Base-by-base conservation (phyloP, 2,113 vertebrate species). In the Monopterus albus region DNA sequence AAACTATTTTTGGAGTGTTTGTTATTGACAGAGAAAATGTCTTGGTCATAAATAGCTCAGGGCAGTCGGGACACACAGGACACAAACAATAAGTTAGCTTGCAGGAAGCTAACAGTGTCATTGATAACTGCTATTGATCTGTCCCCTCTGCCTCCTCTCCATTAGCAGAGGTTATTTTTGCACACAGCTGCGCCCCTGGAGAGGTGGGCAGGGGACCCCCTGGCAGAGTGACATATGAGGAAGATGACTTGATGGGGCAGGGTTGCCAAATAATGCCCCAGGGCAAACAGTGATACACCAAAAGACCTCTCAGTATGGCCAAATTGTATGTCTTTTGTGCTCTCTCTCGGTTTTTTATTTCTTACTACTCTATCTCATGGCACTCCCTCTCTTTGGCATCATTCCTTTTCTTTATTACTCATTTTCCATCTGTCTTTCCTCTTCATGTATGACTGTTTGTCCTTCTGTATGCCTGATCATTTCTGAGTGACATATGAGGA, bases 111-210 rank as follows among this genome's bases (percentile, higher is more conserved):
- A 83, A 77, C 70, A 73, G 42, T 82, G 85, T 83, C 85, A 88
- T 75, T 86, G 81, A 91, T 91, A 88, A 92, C 79, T 84, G 59
- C 70, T 87, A 92, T 92, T 91, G 89, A 92, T 92, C 84, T 29
- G 26, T 78, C 62, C 79, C 69, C 67, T 81, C 69, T 78, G 76
- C 51, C 62, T 84, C 42, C 56, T 56, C 23, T 83, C 89, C 89
- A 85, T 89, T 80, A 87, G 74, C 56, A 15, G 39, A 64, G 61
- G 84, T 79, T 91, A 91, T 91, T 89, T 87, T 81, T 78, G 83
- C 83, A 62, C 78, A 83, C 77, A 75, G 38, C 73, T 25, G 57
- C 72, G 62, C 51, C 86, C 78, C 75, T 72, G 73, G 82, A 84
- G 86, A 80, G 39, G 26, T 72, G 86, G 78, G 52, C 65, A 21